Conservation (phyloP, 2,888 invertebrate genomes). For the Eupithecia dodoneata region DNA sequence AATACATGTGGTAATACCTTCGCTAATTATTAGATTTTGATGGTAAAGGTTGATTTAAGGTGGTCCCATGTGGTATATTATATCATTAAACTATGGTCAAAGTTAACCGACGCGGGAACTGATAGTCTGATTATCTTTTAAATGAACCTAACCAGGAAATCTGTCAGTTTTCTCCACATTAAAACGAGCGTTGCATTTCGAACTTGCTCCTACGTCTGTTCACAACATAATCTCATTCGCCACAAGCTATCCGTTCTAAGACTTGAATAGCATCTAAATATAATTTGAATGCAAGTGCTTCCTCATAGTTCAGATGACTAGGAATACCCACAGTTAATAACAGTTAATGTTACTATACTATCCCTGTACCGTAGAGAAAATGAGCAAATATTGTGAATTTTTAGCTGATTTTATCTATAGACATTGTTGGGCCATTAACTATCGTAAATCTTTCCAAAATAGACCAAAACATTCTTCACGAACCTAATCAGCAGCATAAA, state of each 20-base stretch:
- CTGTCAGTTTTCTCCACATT: conserved; percentile 20
- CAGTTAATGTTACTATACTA: not conserved
- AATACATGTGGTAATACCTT: too few relatives aligned
- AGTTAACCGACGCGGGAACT: not conserved
- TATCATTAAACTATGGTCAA: not conserved
- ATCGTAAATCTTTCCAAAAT: not conserved
- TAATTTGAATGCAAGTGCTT: conserved; percentile 31
- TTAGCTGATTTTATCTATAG: not conserved
- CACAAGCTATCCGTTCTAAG: conserved; percentile 36
- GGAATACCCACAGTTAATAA: not conserved
- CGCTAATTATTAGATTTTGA: too few relatives aligned
- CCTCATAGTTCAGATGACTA: conserved; percentile 22
- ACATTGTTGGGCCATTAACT: not conserved
- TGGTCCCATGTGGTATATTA: too few relatives aligned
- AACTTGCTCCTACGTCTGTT: conserved; percentile 34
- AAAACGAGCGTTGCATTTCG: conserved; percentile 35
- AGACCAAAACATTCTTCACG: conserved; percentile 36
- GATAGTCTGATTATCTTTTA: not conserved
- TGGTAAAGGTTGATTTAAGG: too few relatives aligned
- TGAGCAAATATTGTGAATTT: not conserved
- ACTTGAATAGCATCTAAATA: conserved; percentile 33
- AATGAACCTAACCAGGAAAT: not conserved
- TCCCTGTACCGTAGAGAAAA: not conserved
- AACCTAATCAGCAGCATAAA: conserved; percentile 52
- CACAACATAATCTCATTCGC: conserved; percentile 46